Evolutionary conservation across 2,113 vertebrate genomes (phyloP), one percentile per base, ranked within the genome.

Genomic region (Pampusana beccarii): DNA sequence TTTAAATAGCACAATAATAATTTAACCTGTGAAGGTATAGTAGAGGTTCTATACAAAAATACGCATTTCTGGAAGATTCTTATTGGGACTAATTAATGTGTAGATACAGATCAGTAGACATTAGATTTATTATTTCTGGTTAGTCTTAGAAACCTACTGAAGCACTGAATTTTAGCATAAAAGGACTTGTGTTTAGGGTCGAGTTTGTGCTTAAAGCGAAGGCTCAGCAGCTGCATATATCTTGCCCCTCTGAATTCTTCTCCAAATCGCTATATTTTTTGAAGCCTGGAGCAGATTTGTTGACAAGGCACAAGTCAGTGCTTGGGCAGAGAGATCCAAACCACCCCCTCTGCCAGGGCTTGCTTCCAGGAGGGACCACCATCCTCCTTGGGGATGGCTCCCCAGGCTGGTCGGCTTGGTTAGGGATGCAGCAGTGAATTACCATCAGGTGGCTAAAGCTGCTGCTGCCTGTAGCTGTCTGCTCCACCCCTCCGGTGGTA

Each of bases 271-370:
- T 48, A 13, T 69, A 26, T 16, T 33, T 18, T 64, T 75, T 38
- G 74, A 74, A 90, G 38, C 23, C 36, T 54, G 60, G 17, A 71
- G 36, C 33, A 80, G 84, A 60, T 82, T 44, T 81, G 29, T 62
- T 10, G 2, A 17, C 28, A 51, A 70, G 20, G 33, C 25, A 44
- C 19, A 56, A 66, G 33, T 38, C 0, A 1, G 8, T 54, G 26
- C 56, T 79, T 56, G 38, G 21, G 10, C 6, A 44, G 81, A 64
- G 46, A 15, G 16, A 13, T 2, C 13, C 2, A 4, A 57, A 54
- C 13, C 9, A 10, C 2, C 6, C 3, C 1, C 15, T 56, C 17
- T 3, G 2, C 34, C 1, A 2, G 33, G 5, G 2, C 38, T 81
- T 75, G n/a, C 56, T 85, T 79, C 40, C 50, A 48, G n/a, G 46